Conservation (phyloP, 2,888 invertebrate genomes). For the Drosophila paranaensis region DNA sequence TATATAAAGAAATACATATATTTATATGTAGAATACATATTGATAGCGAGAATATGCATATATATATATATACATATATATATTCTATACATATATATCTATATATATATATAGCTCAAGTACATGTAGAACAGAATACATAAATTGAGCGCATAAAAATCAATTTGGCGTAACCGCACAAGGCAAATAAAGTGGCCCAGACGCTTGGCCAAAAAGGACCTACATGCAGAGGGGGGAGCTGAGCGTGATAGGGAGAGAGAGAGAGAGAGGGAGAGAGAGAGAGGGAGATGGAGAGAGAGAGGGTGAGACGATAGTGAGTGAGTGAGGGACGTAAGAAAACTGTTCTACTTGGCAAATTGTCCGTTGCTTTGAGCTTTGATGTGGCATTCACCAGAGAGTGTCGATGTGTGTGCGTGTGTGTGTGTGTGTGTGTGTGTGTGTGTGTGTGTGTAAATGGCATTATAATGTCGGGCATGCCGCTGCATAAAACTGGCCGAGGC, state of each 20-base stretch:
- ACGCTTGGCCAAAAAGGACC: slow-evolving; percentile 32
- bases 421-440: neutral
- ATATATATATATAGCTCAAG: slow-evolving; percentile 6
- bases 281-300: neutral
- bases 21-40: slow-evolving; percentile 3
- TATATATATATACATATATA: neutral
- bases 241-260: neutral
- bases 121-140: slow-evolving; percentile 53
- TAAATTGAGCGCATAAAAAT: slow-evolving; percentile 79
- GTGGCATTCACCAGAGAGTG: slow-evolving; percentile 1
- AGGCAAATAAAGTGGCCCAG: slow-evolving; percentile 64
- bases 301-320: neutral
- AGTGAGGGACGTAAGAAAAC: slow-evolving; percentile 8
- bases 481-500: slow-evolving; percentile 61
- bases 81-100: neutral
- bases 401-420: neutral
- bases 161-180: slow-evolving; percentile 78
- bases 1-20: slow-evolving; percentile 1
- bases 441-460: slow-evolving; percentile 23
- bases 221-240: neutral
- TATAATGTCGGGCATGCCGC: slow-evolving; percentile 35
- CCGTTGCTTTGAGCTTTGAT: slow-evolving; percentile 45
- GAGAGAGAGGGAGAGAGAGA: neutral
- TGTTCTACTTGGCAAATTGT: slow-evolving; percentile 41
- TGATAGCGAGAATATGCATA: slow-evolving; percentile 10